A percentile compares a stretch with the other conserved stretches of the same genome.
phyloP scores from a whole-genome alignment of 2,113 vertebrate genomes.

The Platysteira castanea region DNA sequence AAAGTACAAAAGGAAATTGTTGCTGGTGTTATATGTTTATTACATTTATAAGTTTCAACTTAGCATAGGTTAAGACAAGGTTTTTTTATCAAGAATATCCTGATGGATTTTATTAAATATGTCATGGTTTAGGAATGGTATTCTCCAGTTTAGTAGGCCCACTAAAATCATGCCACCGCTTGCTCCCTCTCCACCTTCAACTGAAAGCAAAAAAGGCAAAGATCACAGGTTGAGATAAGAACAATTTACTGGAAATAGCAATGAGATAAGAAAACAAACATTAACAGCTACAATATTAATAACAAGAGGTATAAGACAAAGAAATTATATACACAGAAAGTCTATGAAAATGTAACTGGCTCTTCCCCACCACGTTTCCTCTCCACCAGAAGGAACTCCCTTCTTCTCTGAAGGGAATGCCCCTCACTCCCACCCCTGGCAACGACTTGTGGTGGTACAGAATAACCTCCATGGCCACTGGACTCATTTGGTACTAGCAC shows the following conservation, averaged over 20 bases:
- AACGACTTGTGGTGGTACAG: not conserved
- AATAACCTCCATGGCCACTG: not conserved
- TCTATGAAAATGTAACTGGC: accelerated
- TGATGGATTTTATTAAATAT: not conserved
- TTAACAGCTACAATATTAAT: not conserved
- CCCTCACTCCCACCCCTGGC: too few relatives aligned
- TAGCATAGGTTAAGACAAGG: not conserved
- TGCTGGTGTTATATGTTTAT: not conserved
- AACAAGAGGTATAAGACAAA: not conserved
- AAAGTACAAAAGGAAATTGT: not conserved
- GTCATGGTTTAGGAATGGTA: not conserved
- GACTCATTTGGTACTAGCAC: not conserved
- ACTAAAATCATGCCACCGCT: not conserved
- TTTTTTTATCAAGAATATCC: not conserved
- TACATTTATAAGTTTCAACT: not conserved
- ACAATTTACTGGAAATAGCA: not conserved
- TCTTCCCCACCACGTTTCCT: accelerated
- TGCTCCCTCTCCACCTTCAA: not conserved
- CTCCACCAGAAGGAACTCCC: accelerated
- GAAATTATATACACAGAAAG: not conserved
- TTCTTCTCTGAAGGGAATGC: accelerated
- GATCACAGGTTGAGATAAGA: not conserved
- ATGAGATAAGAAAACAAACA: not conserved
- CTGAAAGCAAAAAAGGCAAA: not conserved
- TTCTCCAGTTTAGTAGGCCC: not conserved